Conservation (phyloP, 2,113 vertebrate species). For the Ictidomys tridecemlineatus region DNA sequence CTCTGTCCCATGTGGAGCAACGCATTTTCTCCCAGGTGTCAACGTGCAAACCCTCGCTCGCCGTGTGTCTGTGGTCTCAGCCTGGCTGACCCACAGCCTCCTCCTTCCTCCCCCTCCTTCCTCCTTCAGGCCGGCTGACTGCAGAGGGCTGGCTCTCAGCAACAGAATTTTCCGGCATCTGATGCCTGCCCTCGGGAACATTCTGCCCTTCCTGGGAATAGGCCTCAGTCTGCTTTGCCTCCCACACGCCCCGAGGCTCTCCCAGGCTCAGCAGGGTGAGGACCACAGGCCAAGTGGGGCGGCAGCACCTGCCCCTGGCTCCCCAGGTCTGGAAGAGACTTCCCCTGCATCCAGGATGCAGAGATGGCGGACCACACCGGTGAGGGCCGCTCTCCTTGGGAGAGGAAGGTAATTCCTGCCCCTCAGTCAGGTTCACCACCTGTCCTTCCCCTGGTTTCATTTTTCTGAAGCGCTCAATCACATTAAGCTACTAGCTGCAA, state of each 20-base stretch:
- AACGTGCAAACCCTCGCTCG: too few species aligned
- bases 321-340: neutral
- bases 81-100: too few species aligned
- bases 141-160: neutral
- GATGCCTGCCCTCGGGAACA: conserved; percentile 49
- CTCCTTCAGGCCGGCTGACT: too few species aligned
- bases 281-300: neutral
- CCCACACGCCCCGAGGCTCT: neutral
- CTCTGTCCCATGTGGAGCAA: too few species aligned
- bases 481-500: neutral
- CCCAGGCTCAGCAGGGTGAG: neutral
- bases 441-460: neutral
- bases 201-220: conserved; percentile 57
- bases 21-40: too few species aligned
- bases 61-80: too few species aligned
- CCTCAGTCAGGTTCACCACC: neutral
- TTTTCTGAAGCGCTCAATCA: neutral
- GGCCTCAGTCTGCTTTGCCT: neutral
- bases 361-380: too few species aligned
- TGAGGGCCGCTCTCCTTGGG: neutral
- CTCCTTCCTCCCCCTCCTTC: too few species aligned
- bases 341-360: neutral
- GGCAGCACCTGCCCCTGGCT: neutral
- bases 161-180: neutral
- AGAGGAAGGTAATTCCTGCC: neutral